Base-by-base conservation (phyloP, 35 echinoderm and acorn worm species). In the Strongylocentrotus purpuratus region DNA sequence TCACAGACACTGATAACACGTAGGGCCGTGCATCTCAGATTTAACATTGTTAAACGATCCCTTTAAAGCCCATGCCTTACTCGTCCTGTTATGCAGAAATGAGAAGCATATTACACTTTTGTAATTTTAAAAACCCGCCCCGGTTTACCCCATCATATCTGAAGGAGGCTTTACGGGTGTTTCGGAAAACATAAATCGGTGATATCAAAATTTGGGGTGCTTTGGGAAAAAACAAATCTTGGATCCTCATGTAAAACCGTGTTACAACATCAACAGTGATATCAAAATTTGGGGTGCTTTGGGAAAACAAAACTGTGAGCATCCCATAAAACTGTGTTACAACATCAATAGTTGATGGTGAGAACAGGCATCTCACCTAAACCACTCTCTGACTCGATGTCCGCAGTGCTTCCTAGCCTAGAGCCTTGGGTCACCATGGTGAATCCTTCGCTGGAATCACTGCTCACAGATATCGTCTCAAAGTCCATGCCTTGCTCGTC, bases 371-470 rank as follows among this genome's bases (percentile, higher is more conserved):
- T 96, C 95, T 95, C 94, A 99, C 98, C 98, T 85, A 97, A 52
- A 60, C 97, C 98, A 96, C 98, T 99, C 45, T 99, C 98, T 33
- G 96, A 96, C 35, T 94, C 98, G 2, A 96, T 55, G 88, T 97
- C 97, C 33, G 91, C 59, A 65, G 48, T 71, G 95, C 95, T 32
- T 94, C 96, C 46, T 90, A 60, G 9, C 85, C 93, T 33, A 86
- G 85, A 94, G 93, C 93, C 18, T 28, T 55, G 35, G 59, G 91
- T 85, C 2, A 96, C 96, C 33, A 97, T 94, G 11, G 94, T 95
- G 33, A 97, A 99, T 10, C 98, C 97, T 60, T 99, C 98, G 25
- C 98, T 99, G 28, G 98, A 99, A 86, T 99, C 98, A 88, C 98
- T 99, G 61, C 96, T 95, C 22, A 99, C 90, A 18, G 98, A 99